Conservation (phyloP, 2,113 vertebrate species). For the Macquaria ambigua region DNA sequence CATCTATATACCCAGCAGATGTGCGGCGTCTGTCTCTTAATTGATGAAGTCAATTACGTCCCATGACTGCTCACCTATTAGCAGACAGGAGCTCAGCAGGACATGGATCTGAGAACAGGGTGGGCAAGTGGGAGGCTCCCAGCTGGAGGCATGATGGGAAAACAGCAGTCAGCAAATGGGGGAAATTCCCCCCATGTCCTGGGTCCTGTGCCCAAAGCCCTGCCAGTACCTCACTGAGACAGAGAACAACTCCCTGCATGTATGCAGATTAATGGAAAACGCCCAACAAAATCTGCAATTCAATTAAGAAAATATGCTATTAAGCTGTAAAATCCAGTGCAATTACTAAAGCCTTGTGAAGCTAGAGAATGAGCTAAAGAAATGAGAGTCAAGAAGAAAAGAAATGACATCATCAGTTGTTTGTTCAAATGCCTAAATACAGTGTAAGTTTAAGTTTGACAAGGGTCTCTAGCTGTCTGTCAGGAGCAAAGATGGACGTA, state of each 20-base stretch:
- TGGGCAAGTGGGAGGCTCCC: constrained; percentile 54
- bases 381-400: too few species aligned
- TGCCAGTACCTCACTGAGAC: neutral
- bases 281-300: neutral
- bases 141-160: constrained; percentile 72
- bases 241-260: neutral
- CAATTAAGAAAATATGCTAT: neutral
- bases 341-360: neutral
- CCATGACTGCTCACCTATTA: constrained; percentile 72
- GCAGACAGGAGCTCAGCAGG: constrained; percentile 57
- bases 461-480: neutral
- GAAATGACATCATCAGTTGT: neutral
- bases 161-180: constrained; percentile 58
- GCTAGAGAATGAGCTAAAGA: too few species aligned
- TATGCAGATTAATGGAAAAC: neutral
- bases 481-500: neutral
- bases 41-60: constrained; percentile 74
- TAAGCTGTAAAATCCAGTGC: neutral
- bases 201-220: constrained; percentile 7
- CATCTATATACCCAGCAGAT: constrained; percentile 21
- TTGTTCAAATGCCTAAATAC: neutral
- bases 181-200: constrained; percentile 28
- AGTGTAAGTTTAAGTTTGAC: neutral
- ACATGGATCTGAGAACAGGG: constrained; percentile 49
- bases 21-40: constrained; percentile 46